Conservation (phyloP, 2,888 invertebrate genomes). For the Athalia circularis region DNA sequence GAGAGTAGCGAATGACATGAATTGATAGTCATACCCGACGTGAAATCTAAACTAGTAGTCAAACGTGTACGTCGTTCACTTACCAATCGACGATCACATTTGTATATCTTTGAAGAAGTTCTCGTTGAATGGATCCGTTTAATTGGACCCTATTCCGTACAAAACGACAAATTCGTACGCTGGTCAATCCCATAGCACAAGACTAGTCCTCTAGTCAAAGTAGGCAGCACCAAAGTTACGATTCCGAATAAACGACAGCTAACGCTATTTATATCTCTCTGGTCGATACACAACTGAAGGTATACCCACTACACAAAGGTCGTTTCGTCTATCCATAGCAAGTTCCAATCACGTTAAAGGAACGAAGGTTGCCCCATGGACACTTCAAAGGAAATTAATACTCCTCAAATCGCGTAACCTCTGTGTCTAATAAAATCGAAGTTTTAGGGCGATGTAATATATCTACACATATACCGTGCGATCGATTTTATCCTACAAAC, state of each 20-base stretch:
- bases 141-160: constrained; percentile 2
- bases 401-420: constrained; percentile 16
- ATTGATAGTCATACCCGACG: too few relatives aligned
- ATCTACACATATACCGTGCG: neutral
- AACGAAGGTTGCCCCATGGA: constrained; percentile 8
- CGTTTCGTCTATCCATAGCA: constrained; percentile 26
- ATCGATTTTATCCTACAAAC: neutral
- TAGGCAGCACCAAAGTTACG: constrained; percentile 26
- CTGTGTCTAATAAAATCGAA: constrained; percentile 16
- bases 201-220: constrained; percentile 26
- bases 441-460: neutral
- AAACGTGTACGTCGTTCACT: too few relatives aligned
- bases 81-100: too few relatives aligned
- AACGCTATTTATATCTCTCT: constrained; percentile 38
- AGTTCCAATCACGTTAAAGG: constrained; percentile 41
- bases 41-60: too few relatives aligned
- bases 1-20: too few relatives aligned
- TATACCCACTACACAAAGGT: constrained; percentile 30
- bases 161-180: too few relatives aligned
- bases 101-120: too few relatives aligned
- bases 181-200: too few relatives aligned
- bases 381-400: constrained; percentile 32
- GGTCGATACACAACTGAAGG: constrained; percentile 41
- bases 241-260: constrained; percentile 32
- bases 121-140: neutral